Conservation (phyloP, 2,888 invertebrate genomes). For the Leistus spinibarbis region DNA sequence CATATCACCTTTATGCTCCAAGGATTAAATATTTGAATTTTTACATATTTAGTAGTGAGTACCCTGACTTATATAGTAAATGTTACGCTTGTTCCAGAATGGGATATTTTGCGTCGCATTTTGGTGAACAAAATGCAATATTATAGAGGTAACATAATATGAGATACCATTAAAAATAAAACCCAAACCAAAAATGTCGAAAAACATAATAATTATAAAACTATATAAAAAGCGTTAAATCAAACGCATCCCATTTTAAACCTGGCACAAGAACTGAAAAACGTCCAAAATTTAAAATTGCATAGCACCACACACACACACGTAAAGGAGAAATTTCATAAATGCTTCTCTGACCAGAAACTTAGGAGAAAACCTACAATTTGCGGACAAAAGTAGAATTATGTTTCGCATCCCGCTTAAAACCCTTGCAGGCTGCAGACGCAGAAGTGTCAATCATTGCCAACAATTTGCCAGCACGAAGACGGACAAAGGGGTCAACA, state of each 20-base stretch:
- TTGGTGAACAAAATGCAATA: no score
- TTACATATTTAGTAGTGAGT: no score
- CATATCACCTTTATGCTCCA: no score
- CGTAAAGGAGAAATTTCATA: not conserved
- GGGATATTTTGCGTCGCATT: no score
- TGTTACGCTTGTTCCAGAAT: no score
- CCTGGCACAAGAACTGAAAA: not conserved
- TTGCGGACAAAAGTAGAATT: not conserved
- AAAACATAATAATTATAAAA: no score
- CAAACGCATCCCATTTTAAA: not conserved
- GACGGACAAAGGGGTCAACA: not conserved
- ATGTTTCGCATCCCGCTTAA: not conserved
- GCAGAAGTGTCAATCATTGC: constrained; percentile 6
- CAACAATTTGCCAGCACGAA: not conserved
- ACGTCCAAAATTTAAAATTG: not conserved
- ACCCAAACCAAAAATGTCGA: no score
- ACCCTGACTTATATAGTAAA: no score
- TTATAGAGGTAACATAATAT: no score
- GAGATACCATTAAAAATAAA: no score
- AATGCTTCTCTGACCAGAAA: not conserved
- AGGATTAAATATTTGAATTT: no score
- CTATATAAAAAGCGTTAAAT: no score
- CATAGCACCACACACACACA: not conserved
- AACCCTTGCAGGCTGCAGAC: not conserved
- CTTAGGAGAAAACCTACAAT: constrained; percentile 5